Base-by-base conservation (phyloP, 2,113 vertebrate species). In the Ammodytes marinus region DNA sequence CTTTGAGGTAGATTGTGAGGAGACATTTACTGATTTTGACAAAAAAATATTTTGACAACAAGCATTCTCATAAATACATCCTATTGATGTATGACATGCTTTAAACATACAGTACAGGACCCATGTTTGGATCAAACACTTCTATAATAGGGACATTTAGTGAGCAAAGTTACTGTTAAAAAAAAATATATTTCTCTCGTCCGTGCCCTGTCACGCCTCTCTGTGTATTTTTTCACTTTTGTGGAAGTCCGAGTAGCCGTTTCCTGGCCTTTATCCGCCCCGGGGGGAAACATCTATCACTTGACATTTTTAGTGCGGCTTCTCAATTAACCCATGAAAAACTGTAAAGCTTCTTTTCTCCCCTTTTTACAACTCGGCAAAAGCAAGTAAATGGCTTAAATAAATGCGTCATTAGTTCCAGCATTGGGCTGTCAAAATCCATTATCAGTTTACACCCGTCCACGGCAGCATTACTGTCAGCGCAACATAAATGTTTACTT, bases 321-420 rank as follows among this genome's bases (percentile, higher is more conserved):
- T 89, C 74, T 91, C 85, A 93, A 92, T 95, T 92, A 95, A 93
- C 88, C 91, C 85, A 82, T 92, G 88, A 93, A 89, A 27, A 93
- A 92, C 91, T 93, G 89, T 88, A 88, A 92, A 84, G 63, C 81
- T 79, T 72, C 49, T 86, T 67, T 82, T 75, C 68, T 49, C 60
- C 68, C 50, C n/a, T 72, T 88, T 77, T 89, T 80, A 85, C 77
- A 81, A 74, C 90, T 80, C 73, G 47, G 73, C 74, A 79, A 89
- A 87, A 88, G 86, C 88, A 83, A 86, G 88, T 84, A 73, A 91
- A 92, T 83, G 59, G 80, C 85, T 90, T 92, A 86, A 93, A 94
- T 91, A 90, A 94, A 92, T 91, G 87, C 86, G 47, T 91, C 92
- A 93, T 94, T 94, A 92, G 91, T 94, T 94, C 90, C 92, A 94